A percentile compares a stretch with the other conserved stretches of the same genome.
Conservation (phyloP, 2,113 vertebrate genomes). For the Hippocampus guttulatus region DNA sequence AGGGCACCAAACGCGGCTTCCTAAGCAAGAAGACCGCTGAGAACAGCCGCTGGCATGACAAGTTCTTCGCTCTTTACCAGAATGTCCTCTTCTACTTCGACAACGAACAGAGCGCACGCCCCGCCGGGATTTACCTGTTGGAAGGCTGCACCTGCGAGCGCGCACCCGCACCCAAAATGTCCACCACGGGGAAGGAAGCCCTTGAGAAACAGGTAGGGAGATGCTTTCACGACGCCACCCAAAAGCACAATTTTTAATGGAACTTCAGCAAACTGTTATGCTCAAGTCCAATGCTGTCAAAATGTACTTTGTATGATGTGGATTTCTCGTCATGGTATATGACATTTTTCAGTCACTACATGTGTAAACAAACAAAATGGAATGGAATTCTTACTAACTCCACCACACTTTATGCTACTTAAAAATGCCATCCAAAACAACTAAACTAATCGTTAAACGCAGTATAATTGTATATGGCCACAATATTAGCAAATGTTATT, state of each 20-base stretch:
- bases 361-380: background rate
- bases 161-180: conserved; percentile 80
- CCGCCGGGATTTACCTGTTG: conserved; percentile 93
- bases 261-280: background rate
- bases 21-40: conserved; percentile 92
- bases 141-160: conserved; percentile 95
- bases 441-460: background rate
- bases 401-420: background rate
- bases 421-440: background rate
- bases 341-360: background rate
- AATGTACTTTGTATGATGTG: background rate
- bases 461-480: background rate
- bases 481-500: background rate
- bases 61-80: conserved; percentile 94
- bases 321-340: background rate
- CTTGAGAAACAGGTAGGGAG: conserved; percentile 89
- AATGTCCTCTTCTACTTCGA: conserved; percentile 98
- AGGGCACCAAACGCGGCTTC: conserved; percentile 88
- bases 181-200: conserved; percentile 78
- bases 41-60: conserved; percentile 95
- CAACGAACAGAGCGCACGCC: conserved; percentile 88
- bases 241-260: background rate
- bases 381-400: background rate
- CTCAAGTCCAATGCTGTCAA: background rate
- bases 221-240: background rate